A percentile compares a stretch with the other conserved stretches of the same genome.
Evolutionary conservation across 2,797 vertebrate species (phyloP).

Genomic region (Parotocinclus haroldoi): DNA sequence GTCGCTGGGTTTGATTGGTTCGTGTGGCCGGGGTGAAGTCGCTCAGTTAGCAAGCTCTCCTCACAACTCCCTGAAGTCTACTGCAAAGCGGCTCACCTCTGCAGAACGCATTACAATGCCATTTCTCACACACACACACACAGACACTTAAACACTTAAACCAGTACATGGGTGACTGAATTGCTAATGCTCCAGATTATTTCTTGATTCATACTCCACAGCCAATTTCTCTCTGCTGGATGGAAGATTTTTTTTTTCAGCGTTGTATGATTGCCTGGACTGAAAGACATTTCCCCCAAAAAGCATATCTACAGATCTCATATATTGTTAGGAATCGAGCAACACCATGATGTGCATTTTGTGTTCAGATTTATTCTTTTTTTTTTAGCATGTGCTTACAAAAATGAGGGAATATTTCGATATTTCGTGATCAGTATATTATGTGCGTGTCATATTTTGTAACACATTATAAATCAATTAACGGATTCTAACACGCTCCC

Average conservation of each 20-base stretch:
- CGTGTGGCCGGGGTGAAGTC: slow-evolving; percentile 45
- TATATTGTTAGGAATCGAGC: too few relatives aligned
- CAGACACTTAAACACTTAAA: slow-evolving; percentile 54
- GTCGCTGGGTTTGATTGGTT: slow-evolving; percentile 59
- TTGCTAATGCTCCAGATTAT: slow-evolving; percentile 57
- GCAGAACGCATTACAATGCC: slow-evolving; percentile 61
- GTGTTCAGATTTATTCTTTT: too few relatives aligned
- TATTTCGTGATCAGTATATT: too few relatives aligned
- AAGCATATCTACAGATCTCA: too few relatives aligned
- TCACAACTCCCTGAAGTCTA: slow-evolving; percentile 59
- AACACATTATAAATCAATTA: too few relatives aligned
- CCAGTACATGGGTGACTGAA: slow-evolving; percentile 42
- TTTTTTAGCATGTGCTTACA: too few relatives aligned
- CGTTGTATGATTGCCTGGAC: slow-evolving; percentile 10
- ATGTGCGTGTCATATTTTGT: too few relatives aligned
- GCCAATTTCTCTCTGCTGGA: slow-evolving; percentile 44
- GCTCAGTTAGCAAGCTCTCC: slow-evolving; percentile 47
- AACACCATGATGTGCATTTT: too few relatives aligned
- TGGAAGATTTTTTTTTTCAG: slow-evolving; percentile 3
- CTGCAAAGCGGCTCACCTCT: slow-evolving; percentile 62
- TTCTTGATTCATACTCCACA: slow-evolving; percentile 37
- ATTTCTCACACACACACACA: slow-evolving; percentile 26
- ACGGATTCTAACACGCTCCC: too few relatives aligned
- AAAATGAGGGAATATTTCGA: too few relatives aligned
- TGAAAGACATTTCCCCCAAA: background rate